Evolutionary conservation across 2,888 invertebrate genomes (phyloP), one percentile per base, ranked within the genome.

Genomic region (Folsomia manolachei): DNA sequence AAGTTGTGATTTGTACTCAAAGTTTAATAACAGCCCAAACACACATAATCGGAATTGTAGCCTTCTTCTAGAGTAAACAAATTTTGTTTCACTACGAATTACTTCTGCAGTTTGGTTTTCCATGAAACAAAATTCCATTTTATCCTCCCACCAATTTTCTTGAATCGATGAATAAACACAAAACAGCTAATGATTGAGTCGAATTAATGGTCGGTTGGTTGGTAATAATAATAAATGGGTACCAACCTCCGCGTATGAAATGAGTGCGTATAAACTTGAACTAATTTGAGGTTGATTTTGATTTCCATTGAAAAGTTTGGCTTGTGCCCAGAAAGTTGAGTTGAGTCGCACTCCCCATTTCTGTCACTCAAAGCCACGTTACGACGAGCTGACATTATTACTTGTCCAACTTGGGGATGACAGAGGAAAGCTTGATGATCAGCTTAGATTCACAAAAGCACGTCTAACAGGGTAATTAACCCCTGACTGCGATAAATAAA

Each of bases 181-280:
- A 78, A 77, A 71, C 73, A 75, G 70, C 74, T 76, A 79, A 80
- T 80, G 77, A n/a, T n/a, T n/a, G n/a, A n/a, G n/a, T n/a, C n/a
- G 78, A 78, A 76, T 78, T 77, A 73, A 74, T 75, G 71, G 67
- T 70, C 19, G 65, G n/a, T n/a, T n/a, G n/a, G n/a, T n/a, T n/a
- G n/a, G n/a, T n/a, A n/a, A n/a, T n/a, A n/a, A 66, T 21, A 39
- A 52, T 24, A 18, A 66, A 62, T 18, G 68, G 62, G 70, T 71
- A 76, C 76, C n/a, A n/a, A n/a, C n/a, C n/a, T n/a, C n/a, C n/a
- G n/a, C n/a, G n/a, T n/a, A n/a, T n/a, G n/a, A n/a, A n/a, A n/a
- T n/a, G n/a, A n/a, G n/a, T n/a, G n/a, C n/a, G n/a, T n/a, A n/a
- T n/a, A 78, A 80, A 78, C 76, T 78, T 73, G 63, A 52, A 66